Evolutionary conservation across 2,113 vertebrate genomes (phyloP).

Genomic region (Odocoileus hemionus): DNA sequence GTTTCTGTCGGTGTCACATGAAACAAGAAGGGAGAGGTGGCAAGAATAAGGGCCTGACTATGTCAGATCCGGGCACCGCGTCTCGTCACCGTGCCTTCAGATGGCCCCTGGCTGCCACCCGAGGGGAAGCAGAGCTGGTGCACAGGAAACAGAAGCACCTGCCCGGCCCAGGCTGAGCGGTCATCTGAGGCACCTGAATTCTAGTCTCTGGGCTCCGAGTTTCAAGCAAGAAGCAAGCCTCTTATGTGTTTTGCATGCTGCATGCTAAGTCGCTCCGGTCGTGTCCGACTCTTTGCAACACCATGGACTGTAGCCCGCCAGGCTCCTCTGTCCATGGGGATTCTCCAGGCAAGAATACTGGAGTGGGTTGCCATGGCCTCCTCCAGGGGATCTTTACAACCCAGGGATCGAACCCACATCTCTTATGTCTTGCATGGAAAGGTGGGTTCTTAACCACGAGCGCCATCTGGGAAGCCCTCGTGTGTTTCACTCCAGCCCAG

Average conservation of each 20-base stretch:
- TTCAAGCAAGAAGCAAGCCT: neutral
- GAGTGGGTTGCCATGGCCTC: neutral
- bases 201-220: neutral
- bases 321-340: neutral
- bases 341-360: neutral
- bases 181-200: neutral
- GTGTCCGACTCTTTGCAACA: neutral
- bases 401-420: neutral
- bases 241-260: neutral
- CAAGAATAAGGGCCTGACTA: neutral
- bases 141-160: neutral
- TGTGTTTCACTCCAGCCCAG: neutral
- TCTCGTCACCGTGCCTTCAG: neutral
- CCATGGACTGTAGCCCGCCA: neutral
- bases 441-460: neutral
- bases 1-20: neutral
- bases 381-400: neutral
- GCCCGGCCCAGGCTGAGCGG: rapidly evolving
- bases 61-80: neutral
- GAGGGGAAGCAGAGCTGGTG: neutral
- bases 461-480: neutral
- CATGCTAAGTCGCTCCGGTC: neutral
- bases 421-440: neutral
- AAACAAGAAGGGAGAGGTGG: neutral
- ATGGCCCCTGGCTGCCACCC: neutral